phyloP scores from a whole-genome alignment of 2,113 vertebrate species.

The Scomber scombrus region DNA sequence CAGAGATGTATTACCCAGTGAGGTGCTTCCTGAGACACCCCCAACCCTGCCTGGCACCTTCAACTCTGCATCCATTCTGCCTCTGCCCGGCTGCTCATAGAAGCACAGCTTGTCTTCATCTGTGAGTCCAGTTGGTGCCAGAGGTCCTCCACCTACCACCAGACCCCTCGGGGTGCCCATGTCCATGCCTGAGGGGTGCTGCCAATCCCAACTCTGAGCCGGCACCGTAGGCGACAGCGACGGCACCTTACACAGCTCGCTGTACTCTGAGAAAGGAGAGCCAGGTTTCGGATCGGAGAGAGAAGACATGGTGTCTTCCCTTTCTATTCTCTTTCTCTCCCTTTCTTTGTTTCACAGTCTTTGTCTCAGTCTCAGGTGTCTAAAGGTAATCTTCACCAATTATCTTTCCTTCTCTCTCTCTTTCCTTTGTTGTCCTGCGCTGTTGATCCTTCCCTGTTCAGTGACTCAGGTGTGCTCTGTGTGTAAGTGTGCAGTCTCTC shows the following conservation, averaged over 20 bases:
- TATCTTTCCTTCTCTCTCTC: slow-evolving; percentile 37
- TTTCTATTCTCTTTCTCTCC: slow-evolving; percentile 60
- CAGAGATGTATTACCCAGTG: slow-evolving; percentile 70
- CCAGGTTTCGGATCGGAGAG: slow-evolving; percentile 89
- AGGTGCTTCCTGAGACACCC: slow-evolving; percentile 73
- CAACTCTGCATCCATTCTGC: slow-evolving; percentile 85
- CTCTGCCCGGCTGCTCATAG: slow-evolving; percentile 82
- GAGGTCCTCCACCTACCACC: slow-evolving; percentile 75
- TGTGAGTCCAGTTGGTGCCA: slow-evolving; percentile 86
- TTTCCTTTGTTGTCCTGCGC: slow-evolving; percentile 44
- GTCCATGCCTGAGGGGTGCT: slow-evolving; percentile 86
- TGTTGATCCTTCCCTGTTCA: slow-evolving; percentile 59
- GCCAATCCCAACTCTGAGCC: slow-evolving; percentile 90
- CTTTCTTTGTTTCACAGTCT: slow-evolving; percentile 35
- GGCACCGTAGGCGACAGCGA: slow-evolving; percentile 72
- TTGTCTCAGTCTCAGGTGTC: slow-evolving; percentile 43
- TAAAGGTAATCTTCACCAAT: slow-evolving; percentile 30
- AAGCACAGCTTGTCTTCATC: slow-evolving; percentile 95
- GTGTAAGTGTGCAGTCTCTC: slow-evolving; percentile 42
- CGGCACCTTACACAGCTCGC: slow-evolving; percentile 87
- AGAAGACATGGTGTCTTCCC: slow-evolving; percentile 87
- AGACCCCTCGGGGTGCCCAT: slow-evolving; percentile 77
- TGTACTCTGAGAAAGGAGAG: slow-evolving; percentile 85
- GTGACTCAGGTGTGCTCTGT: slow-evolving; percentile 52
- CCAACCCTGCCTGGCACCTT: slow-evolving; percentile 77